Conservation (phyloP, 2,888 invertebrate species). For the Sesia bembeciformis region DNA sequence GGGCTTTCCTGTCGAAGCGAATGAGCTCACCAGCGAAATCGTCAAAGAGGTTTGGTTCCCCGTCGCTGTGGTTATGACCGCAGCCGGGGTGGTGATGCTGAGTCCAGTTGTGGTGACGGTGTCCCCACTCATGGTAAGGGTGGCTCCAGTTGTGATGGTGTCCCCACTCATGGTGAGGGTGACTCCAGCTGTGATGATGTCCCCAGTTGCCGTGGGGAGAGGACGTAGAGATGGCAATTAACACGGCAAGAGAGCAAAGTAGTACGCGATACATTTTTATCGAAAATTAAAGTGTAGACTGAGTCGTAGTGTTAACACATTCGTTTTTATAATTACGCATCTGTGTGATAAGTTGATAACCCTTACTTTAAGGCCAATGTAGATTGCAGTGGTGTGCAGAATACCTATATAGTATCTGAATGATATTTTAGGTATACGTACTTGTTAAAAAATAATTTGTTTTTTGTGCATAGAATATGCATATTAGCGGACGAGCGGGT, state of each 20-base stretch:
- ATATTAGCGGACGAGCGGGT: no score
- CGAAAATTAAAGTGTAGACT: no score
- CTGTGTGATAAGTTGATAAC: no score
- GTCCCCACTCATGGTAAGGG: conserved; percentile 1
- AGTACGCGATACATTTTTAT: background rate
- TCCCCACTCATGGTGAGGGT: background rate
- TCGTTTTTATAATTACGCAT: no score
- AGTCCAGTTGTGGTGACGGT: background rate
- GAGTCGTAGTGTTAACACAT: no score
- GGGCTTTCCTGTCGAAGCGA: conserved; percentile 5
- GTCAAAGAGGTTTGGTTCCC: conserved; percentile 3
- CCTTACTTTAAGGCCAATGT: no score
- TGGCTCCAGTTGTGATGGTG: conserved; percentile 6
- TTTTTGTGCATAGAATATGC: no score
- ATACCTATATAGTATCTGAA: no score
- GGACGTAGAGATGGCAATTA: background rate
- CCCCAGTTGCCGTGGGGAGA: conserved; percentile 1
- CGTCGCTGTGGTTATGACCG: background rate
- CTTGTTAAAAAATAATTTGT: no score
- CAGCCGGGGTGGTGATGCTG: conserved; percentile 1
- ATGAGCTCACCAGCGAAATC: conserved; percentile 6
- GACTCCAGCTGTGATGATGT: background rate
- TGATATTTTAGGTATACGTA: no score
- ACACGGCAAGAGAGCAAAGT: background rate
- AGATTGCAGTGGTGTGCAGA: no score